phyloP scores from a whole-genome alignment of 2,113 vertebrate species.

The Climacteris rufus region DNA sequence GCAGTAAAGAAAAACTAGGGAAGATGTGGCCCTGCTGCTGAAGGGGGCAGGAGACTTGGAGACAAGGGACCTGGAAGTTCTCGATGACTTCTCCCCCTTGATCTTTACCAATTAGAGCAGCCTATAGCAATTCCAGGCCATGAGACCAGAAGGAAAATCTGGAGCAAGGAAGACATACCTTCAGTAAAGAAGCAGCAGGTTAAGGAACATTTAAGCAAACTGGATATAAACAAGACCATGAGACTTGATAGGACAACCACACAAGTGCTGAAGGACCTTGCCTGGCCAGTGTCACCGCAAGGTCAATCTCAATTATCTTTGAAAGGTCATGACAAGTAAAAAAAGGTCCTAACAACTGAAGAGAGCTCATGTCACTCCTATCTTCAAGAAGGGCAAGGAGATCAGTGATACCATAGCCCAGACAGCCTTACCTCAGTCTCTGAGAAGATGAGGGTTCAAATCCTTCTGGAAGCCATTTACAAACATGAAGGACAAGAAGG shows the following conservation, averaged over 20 bases:
- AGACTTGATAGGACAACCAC: neutral
- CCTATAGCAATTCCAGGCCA: neutral
- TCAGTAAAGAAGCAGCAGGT: neutral
- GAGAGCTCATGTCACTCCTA: neutral
- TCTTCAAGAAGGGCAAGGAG: neutral
- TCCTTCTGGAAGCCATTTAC: neutral
- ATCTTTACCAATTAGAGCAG: neutral
- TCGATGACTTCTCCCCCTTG: neutral
- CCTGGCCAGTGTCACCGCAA: neutral
- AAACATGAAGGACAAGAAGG: neutral
- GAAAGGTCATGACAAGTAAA: neutral
- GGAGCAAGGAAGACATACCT: neutral
- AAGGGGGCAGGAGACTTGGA: neutral
- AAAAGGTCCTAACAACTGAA: neutral
- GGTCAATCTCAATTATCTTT: neutral
- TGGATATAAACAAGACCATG: neutral
- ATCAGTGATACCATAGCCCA: neutral
- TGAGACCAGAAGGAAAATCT: neutral
- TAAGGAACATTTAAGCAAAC: neutral
- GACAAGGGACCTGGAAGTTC: neutral
- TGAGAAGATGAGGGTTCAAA: neutral
- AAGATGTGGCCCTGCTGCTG: neutral
- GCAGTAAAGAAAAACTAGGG: neutral
- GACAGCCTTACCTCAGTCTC: neutral
- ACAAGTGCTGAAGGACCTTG: neutral